Base-by-base conservation (phyloP, 2,113 vertebrate species). In the Elgaria multicarinata region DNA sequence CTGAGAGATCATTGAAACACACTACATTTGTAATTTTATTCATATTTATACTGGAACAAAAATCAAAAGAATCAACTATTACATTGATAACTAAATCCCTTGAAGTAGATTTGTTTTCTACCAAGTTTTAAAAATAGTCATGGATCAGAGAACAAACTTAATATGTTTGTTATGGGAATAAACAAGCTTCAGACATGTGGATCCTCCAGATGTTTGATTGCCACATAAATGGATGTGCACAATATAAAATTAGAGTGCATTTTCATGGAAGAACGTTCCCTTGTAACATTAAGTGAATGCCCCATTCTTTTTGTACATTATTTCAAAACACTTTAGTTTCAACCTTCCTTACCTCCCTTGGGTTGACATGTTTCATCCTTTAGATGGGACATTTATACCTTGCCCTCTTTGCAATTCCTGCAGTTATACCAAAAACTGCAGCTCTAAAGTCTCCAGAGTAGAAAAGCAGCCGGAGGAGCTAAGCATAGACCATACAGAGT, bases 381-480 rank as follows among this genome's bases (percentile, higher is more conserved):
- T 77, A 90, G 18, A 22, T 91, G 69, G 31, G 55, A 20, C 24
- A 12, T 31, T 3, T 92, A n/a, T 92, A 66, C 82, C 26, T 36
- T 92, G 53, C 33, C 31, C 36, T 71, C 18, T 22, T n/a, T 79
- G 87, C 3, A 6, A 67, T 24, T 85, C 90, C 89, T 88, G 1
- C 8, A 77, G 83, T 28, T 91, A 62, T 86, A 77, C 18, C 66
- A 92, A 88, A 87, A 94, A 89, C 44, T 93, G 90, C 89, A 91
- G 50, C 39, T 94, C 42, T 88, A 75, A 92, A 93, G 78, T 91
- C 94, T 94, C 94, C 86, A n/a, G 87, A 91, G 93, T 16, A 76
- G 39, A 55, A 87, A 87, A 93, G 69, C 83, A 95, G 93, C 89
- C 92, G 93, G 83, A 94, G 90, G 72, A 94, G 13, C 66, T 95